Evolutionary conservation across 1,140 invertebrate genomes (phyloP).

Genomic region (Lepidurus packardi): DNA sequence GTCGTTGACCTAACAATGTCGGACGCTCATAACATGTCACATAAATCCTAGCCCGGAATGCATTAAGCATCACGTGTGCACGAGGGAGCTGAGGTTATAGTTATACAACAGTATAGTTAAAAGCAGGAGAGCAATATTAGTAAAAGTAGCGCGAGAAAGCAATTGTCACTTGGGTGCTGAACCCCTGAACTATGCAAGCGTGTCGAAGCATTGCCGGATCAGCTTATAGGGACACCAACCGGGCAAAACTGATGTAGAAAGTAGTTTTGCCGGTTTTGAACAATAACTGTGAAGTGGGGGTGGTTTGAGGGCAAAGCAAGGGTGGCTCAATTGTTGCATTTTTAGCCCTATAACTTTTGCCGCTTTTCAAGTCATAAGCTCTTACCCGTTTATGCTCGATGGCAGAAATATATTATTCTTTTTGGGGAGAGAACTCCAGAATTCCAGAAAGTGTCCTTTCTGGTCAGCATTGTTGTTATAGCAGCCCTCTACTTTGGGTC

Average conservation of each 20-base stretch:
- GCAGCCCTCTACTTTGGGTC: neutral
- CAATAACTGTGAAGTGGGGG: neutral
- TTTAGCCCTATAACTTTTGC: neutral
- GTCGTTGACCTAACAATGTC: neutral
- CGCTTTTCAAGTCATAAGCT: neutral
- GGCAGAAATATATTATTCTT: neutral
- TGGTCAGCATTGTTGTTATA: constrained; percentile 14
- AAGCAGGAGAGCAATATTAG: neutral
- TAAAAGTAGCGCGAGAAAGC: neutral
- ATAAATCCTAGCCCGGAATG: neutral
- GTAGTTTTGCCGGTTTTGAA: neutral
- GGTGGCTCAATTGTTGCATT: neutral
- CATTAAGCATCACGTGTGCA: neutral
- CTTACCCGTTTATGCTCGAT: neutral
- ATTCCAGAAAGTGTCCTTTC: neutral
- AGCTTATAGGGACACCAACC: neutral
- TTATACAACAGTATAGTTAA: constrained; percentile 13
- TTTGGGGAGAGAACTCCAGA: neutral
- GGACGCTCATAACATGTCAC: constrained; percentile 21
- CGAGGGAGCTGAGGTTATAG: neutral
- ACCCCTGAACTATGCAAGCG: neutral
- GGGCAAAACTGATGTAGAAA: neutral
- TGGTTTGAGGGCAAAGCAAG: constrained; percentile 13
- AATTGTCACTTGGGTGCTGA: constrained; percentile 15
- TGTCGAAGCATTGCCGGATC: neutral